Evolutionary conservation across 2,113 vertebrate genomes (phyloP), one percentile per base, ranked within the genome.

Genomic region (Platycercus adscitus): DNA sequence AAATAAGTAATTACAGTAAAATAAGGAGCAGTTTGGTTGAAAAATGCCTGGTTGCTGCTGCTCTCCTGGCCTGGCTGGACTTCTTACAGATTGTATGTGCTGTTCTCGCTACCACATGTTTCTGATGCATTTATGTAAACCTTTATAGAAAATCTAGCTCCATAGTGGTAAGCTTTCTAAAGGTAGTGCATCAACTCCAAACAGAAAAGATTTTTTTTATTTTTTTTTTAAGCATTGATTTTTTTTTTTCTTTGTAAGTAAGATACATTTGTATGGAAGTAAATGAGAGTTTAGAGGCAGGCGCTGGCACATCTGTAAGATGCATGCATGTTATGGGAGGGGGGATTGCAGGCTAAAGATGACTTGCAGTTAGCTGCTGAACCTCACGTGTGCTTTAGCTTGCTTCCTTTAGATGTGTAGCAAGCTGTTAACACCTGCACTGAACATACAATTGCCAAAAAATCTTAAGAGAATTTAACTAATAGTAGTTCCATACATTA

Each of bases 271-370:
- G 12, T 50, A 4, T 29, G 10, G 19, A 68, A 72, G 73, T 53
- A 81, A 71, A 44, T 5, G 23, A 47, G 81, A 47, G 37, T 71
- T 91, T 39, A 71, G 90, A 47, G 72, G 10, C 41, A 52, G 35
- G 76, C n/a, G 64, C 56, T 11, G 44, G 44, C 18, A 64, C 47
- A 35, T 71, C 35, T 41, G 3, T 88, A 55, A 83, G 13, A 61
- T 50, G 65, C 29, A 25, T 25, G 13, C 0, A 0, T 37, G 29
- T 24, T n/a, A 6, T 1, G 13, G 69, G 35, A 49, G 58, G 11
- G 15, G 39, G 43, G 21, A 47, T 15, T 81, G 35, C 56, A 60
- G 60, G 33, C 14, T 46, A 15, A 71, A 88, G 14, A 50, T 91
- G 23, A 64, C 43, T 64, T 77, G 55, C 24, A 87, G 3, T 68